phyloP scores from a whole-genome alignment of 2,888 invertebrate species.

The Eretmocerus hayati region DNA sequence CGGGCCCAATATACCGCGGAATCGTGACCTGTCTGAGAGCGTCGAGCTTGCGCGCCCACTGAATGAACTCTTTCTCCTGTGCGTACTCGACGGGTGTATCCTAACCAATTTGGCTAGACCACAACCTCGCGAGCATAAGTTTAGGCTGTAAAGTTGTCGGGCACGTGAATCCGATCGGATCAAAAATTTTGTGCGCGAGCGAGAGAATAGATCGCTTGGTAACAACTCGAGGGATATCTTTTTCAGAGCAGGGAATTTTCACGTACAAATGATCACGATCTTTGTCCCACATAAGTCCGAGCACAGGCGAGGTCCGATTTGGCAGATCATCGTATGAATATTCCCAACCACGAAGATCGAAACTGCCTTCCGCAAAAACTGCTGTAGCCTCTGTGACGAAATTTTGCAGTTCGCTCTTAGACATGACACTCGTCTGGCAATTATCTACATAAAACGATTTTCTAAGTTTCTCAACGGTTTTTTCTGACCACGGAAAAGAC shows the following conservation, averaged over 20 bases:
- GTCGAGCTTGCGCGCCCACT: not conserved
- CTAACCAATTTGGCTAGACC: constrained; percentile 6
- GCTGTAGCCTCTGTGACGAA: too few relatives aligned
- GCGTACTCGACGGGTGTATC: constrained; percentile 1
- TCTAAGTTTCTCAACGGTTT: too few relatives aligned
- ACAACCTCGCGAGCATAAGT: not conserved
- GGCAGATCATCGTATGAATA: too few relatives aligned
- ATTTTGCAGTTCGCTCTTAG: too few relatives aligned
- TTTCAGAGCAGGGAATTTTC: not conserved
- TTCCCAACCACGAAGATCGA: too few relatives aligned
- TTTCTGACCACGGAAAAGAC: too few relatives aligned
- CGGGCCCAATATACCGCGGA: too few relatives aligned
- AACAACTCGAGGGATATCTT: not conserved
- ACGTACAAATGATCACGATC: not conserved
- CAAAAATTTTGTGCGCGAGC: constrained; percentile 3
- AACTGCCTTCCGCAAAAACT: too few relatives aligned
- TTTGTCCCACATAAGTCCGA: not conserved
- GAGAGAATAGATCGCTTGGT: constrained; percentile 3
- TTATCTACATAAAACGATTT: constrained; percentile 27
- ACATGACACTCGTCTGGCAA: too few relatives aligned
- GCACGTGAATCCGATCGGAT: constrained; percentile 5
- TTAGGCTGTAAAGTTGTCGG: constrained; percentile 2
- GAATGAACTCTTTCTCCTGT: not conserved
- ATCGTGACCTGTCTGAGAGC: too few relatives aligned
- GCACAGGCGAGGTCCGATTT: too few relatives aligned